A percentile compares a stretch with the other conserved stretches of the same genome.
phyloP scores from a whole-genome alignment of 2,797 vertebrate species.

The Anniella stebbinsi region DNA sequence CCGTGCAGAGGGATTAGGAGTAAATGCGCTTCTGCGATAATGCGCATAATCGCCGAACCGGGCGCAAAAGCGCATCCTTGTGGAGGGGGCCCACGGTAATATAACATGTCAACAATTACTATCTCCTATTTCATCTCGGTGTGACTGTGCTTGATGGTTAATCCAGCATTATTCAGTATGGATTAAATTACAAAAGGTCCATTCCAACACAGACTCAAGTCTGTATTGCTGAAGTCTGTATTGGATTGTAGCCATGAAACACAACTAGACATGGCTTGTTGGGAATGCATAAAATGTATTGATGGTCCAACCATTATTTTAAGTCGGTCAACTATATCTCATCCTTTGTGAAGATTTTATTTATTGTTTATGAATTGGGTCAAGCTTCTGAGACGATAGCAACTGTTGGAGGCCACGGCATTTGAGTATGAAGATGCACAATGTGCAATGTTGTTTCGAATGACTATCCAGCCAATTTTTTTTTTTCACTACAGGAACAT shows the following conservation, averaged over 20 bases:
- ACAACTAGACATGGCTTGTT: neutral
- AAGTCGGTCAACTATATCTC: neutral
- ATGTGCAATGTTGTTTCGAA: constrained; percentile 15
- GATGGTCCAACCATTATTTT: constrained; percentile 23
- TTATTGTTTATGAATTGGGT: neutral
- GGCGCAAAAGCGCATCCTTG: too few species aligned
- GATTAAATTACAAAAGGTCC: neutral
- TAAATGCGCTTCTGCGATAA: too few species aligned
- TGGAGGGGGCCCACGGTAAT: too few species aligned
- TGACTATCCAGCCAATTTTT: neutral
- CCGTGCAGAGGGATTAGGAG: too few species aligned
- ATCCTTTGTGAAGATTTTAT: neutral
- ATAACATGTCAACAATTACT: constrained; percentile 4
- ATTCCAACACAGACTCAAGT: constrained; percentile 1
- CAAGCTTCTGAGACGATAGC: constrained; percentile 14
- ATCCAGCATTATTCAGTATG: neutral
- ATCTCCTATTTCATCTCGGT: neutral
- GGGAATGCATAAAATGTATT: neutral
- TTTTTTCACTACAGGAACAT: constrained; percentile 19
- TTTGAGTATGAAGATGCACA: constrained; percentile 5
- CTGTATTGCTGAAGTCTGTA: neutral
- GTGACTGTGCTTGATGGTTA: neutral
- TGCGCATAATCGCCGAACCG: too few species aligned
- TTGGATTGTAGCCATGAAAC: neutral
- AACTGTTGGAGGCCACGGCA: neutral